phyloP scores from a whole-genome alignment of 2,888 invertebrate species.

The Microctonus aethiopoides region DNA sequence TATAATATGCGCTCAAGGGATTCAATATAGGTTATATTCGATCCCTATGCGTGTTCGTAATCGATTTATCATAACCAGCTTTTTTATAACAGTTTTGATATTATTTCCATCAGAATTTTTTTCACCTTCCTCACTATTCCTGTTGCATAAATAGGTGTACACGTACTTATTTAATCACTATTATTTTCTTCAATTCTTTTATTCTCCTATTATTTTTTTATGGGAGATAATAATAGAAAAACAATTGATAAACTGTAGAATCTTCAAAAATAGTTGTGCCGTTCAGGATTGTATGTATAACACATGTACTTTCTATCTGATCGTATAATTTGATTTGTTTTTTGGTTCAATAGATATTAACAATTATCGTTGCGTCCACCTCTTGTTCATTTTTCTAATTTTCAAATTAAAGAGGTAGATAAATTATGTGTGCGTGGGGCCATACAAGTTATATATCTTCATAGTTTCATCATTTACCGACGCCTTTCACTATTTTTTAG shows the following conservation, averaged over 20 bases:
- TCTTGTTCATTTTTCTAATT: not conserved
- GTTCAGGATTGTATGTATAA: too few relatives aligned
- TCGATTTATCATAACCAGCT: slow-evolving; percentile 7
- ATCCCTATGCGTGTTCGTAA: not conserved
- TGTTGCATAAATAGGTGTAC: not conserved
- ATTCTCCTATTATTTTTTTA: not conserved
- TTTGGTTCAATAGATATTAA: not conserved
- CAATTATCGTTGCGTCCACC: not conserved
- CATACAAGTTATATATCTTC: not conserved
- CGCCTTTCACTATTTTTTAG: not conserved
- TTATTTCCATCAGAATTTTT: slow-evolving; percentile 7
- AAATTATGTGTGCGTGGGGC: slow-evolving; percentile 3
- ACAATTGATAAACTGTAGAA: not conserved
- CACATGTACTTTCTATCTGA: not conserved
- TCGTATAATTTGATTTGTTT: not conserved
- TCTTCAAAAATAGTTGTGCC: not conserved
- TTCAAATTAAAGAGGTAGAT: slow-evolving; percentile 7
- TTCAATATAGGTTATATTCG: not conserved
- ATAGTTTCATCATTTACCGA: not conserved
- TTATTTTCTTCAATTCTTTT: not conserved
- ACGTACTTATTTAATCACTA: not conserved
- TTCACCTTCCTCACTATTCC: not conserved
- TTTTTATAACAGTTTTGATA: not conserved
- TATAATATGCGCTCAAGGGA: slow-evolving; percentile 1
- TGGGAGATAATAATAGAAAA: not conserved